phyloP scores from a whole-genome alignment of 2,888 invertebrate species.

The Myopa tessellatipennis region DNA sequence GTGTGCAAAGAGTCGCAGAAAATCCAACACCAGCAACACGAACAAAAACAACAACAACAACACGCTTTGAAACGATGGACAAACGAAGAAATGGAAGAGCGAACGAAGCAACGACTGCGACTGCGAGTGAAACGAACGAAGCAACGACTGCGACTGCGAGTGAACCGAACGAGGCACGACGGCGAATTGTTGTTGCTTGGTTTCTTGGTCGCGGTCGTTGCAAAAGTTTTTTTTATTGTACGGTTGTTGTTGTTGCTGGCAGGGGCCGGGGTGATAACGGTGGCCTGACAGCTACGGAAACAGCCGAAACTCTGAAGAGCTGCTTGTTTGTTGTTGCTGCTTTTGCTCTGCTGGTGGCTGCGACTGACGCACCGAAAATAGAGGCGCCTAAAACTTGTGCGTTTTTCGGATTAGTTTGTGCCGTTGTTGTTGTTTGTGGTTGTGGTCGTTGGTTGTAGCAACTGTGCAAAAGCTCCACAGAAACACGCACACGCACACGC shows the following conservation, averaged over 20 bases:
- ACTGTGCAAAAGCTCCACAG: constrained; percentile 33
- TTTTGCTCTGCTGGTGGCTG: background rate
- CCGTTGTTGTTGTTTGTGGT: background rate
- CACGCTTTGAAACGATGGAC: too few species aligned
- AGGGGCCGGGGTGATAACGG: background rate
- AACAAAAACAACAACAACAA: background rate
- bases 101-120: background rate
- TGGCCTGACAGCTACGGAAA: background rate
- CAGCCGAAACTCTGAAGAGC: background rate
- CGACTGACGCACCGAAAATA: constrained; percentile 18
- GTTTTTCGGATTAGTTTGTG: background rate
- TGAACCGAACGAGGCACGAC: background rate
- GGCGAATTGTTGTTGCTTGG: background rate
- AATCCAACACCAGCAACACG: constrained; percentile 13
- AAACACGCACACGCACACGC: background rate
- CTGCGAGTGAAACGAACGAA: background rate
- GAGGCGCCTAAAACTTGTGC: constrained; percentile 26
- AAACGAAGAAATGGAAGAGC: too few species aligned
- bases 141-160: constrained; percentile 5
- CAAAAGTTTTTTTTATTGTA: background rate
- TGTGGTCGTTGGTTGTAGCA: background rate
- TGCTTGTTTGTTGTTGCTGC: background rate
- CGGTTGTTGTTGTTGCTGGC: background rate
- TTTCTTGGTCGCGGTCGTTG: background rate
- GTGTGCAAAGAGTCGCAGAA: constrained; percentile 24